Percentiles rank a stretch among this genome's conserved stretches.
Evolutionary conservation across 1,140 invertebrate genomes (phyloP).

Genomic region (Melipona quadrifasciata): DNA sequence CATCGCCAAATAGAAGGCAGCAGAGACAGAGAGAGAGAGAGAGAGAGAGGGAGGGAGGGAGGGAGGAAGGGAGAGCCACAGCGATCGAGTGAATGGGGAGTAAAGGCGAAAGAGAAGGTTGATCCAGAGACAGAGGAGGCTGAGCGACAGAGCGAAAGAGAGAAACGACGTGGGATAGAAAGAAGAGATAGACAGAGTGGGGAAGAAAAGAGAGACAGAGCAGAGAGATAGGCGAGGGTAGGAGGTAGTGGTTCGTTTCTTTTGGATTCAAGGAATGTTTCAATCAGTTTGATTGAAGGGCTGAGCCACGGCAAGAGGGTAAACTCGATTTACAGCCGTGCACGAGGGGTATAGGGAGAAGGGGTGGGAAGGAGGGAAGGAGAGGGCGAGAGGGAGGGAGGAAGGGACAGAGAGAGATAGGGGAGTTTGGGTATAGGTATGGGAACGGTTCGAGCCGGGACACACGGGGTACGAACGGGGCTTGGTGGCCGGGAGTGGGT

Average conservation of each 20-base stretch:
- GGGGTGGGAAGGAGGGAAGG: background rate
- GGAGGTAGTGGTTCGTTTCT: slow-evolving; percentile 79
- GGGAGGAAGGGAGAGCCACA: background rate
- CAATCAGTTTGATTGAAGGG: slow-evolving; percentile 83
- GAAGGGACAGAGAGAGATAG: slow-evolving; percentile 45
- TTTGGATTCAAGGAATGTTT: slow-evolving; percentile 83
- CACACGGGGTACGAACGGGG: slow-evolving; percentile 14
- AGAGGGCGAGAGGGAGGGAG: slow-evolving; percentile 43
- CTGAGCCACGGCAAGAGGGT: slow-evolving; percentile 82
- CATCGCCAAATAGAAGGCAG: background rate
- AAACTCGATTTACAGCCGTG: slow-evolving; percentile 82
- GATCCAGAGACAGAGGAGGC: background rate
- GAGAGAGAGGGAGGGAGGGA: background rate
- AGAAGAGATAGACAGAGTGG: slow-evolving; percentile 40
- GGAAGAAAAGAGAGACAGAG: slow-evolving; percentile 16
- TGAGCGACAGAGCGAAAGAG: background rate
- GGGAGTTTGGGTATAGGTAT: slow-evolving; percentile 62
- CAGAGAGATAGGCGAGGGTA: slow-evolving; percentile 35
- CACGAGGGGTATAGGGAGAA: slow-evolving; percentile 57
- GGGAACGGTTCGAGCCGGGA: slow-evolving; percentile 47
- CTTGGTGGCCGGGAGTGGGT: slow-evolving; percentile 63
- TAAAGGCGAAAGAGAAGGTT: slow-evolving; percentile 39
- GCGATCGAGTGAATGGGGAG: slow-evolving; percentile 1
- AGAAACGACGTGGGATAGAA: slow-evolving; percentile 51
- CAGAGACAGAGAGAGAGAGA: slow-evolving; percentile 38